Evolutionary conservation across 2,113 vertebrate species (phyloP), one percentile per base, ranked within the genome.

Genomic region (Tenrec ecaudatus): DNA sequence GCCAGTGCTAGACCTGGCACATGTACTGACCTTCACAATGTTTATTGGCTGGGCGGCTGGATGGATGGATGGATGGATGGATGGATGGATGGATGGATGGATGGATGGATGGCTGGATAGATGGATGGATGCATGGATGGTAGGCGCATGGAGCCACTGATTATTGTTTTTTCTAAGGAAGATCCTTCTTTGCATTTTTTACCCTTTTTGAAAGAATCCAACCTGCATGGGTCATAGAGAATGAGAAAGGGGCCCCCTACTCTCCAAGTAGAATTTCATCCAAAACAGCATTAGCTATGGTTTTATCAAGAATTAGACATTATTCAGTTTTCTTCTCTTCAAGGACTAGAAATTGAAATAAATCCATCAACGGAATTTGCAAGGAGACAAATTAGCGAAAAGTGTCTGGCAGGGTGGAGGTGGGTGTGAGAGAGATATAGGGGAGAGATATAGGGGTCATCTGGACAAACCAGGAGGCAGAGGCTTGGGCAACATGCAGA

Each of bases 281-380:
- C 71, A 82, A 90, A n/a, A 91, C 4, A 90, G 16, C 58, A 76
- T 62, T 64, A 68, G 25, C 60, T 69, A 1, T 82, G 75, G 88
- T 94, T 94, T 93, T 43, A 68, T 76, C 53, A 68, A 43, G 38
- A 93, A 87, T 95, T 90, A 73, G n/a, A 93, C 40, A 69, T 75
- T 53, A 73, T 79, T 92, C 19, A 27, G 81, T 88, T 68, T 31
- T 78, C 15, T 68, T 95, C 86, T 79, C 38, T 90, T 47, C 43
- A 7, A 68, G 1, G 23, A 68, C n/a, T 90, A 78, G 31, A 38
- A 84, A 89, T 78, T 86, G 14, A 93, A 93, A 84, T 78, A 95
- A 91, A 75, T 17, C 17, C 33, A 31, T 53, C 40, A 17, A 15
- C 94, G 19, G 73, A 58, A 90, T 89, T 78, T 90, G 10, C 66